These are phyloP conservation scores for Drosophila biarmipes DNA, from an alignment of 1,140 invertebrate species.

Conservation along the genomic window DNA sequence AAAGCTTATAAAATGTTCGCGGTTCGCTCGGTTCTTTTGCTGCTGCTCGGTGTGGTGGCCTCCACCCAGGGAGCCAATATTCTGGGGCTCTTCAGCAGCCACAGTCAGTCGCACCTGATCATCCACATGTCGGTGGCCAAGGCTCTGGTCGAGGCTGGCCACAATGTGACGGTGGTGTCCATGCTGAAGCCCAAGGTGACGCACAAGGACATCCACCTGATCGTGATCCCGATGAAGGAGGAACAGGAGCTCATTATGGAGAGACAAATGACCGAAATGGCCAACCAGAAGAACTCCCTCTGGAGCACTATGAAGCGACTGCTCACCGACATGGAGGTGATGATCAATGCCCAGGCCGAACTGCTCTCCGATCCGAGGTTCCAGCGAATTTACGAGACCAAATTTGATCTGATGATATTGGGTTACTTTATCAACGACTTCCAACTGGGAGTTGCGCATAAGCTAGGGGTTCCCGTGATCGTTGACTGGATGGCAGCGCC, in stretches of 20 bases:
- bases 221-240: conserved; percentile 53
- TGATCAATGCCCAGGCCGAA: conserved; percentile 61
- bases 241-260: conserved; percentile 47
- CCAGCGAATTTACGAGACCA: conserved; percentile 63
- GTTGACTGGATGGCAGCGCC: conserved; percentile 57
- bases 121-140: conserved; percentile 71
- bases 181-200: conserved; percentile 50
- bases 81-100: conserved; percentile 71
- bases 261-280: conserved; percentile 47
- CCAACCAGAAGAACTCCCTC: conserved; percentile 40
- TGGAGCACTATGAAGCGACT: conserved; percentile 33
- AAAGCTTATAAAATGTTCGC: conserved; percentile 12
- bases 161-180: conserved; percentile 74
- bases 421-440: conserved; percentile 75
- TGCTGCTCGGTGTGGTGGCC: conserved; percentile 12
- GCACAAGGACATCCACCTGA: conserved; percentile 61
- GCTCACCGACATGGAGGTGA: conserved; percentile 39
- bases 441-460: conserved; percentile 66
- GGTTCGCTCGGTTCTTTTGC: background rate
- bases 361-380: conserved; percentile 55
- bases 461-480: conserved; percentile 64
- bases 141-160: conserved; percentile 64
- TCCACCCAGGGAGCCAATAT: conserved; percentile 62
- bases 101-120: conserved; percentile 74
- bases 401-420: conserved; percentile 75